Percentiles rank a stretch among this genome's conserved stretches.
These are phyloP conservation scores for Eulemur rufifrons DNA, from an alignment of 2,113 vertebrate species.

Conservation along the genomic window DNA sequence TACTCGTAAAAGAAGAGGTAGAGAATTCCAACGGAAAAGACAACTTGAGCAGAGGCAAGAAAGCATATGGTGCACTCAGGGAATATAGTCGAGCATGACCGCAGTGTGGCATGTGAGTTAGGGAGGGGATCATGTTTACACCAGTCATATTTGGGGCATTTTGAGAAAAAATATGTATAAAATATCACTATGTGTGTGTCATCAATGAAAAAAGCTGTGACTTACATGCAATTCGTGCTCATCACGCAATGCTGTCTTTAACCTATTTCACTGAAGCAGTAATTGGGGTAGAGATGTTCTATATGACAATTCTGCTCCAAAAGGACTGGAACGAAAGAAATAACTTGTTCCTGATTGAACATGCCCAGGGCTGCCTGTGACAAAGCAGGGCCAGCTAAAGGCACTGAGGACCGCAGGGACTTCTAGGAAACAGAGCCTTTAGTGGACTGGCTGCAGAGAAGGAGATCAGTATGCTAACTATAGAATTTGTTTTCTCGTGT, in stretches of 20 bases:
- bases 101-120: not conserved
- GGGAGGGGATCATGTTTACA: not conserved
- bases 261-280: not conserved
- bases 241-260: not conserved
- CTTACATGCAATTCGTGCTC: not conserved
- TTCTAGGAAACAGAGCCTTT: not conserved
- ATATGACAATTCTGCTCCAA: not conserved
- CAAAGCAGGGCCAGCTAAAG: not conserved
- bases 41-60: not conserved
- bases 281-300: not conserved
- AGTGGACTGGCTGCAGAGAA: not conserved
- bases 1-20: not conserved
- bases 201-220: not conserved
- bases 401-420: not conserved
- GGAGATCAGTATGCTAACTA: conserved; percentile 24
- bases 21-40: not conserved
- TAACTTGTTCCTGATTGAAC: not conserved
- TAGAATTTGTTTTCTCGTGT: conserved; percentile 48
- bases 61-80: not conserved
- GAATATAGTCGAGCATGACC: not conserved
- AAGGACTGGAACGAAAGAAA: not conserved
- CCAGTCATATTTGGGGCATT: not conserved
- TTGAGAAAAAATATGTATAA: not conserved
- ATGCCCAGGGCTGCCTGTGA: not conserved
- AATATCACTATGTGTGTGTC: not conserved